phyloP scores from a whole-genome alignment of 2,797 vertebrate species.

The Sciaenops ocellatus region DNA sequence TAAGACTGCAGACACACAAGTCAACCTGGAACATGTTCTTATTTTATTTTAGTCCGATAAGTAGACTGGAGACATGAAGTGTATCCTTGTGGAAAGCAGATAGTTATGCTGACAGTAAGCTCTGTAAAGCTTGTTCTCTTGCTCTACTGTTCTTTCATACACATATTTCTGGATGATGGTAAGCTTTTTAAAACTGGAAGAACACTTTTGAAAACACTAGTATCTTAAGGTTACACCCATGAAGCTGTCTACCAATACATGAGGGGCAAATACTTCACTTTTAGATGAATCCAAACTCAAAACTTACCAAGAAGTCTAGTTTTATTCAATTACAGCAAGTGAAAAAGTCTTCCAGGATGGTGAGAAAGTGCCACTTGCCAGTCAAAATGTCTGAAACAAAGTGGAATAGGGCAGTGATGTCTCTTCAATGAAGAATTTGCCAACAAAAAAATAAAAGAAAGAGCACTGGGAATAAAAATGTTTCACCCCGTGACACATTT shows the following conservation, averaged over 20 bases:
- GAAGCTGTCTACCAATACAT: slow-evolving; percentile 19
- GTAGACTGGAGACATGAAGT: slow-evolving; percentile 62
- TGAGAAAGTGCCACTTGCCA: neutral
- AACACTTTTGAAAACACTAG: slow-evolving; percentile 17
- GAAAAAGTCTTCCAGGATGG: neutral
- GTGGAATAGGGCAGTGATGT: neutral
- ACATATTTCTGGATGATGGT: slow-evolving; percentile 49
- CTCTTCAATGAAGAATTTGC: neutral
- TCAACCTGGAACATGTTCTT: slow-evolving; percentile 53
- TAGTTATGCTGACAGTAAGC: slow-evolving; percentile 67
- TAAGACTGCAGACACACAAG: slow-evolving; percentile 24
- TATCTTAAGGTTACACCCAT: slow-evolving; percentile 11
- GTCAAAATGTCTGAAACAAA: neutral
- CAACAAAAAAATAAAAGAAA: neutral
- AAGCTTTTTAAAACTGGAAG: slow-evolving; percentile 52
- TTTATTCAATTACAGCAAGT: neutral
- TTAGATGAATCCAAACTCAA: neutral
- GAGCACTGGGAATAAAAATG: neutral
- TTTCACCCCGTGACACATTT: neutral
- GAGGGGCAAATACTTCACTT: neutral
- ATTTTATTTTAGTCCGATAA: slow-evolving; percentile 60
- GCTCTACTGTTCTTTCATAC: slow-evolving; percentile 39
- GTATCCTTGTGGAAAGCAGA: slow-evolving; percentile 55
- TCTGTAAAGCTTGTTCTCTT: slow-evolving; percentile 49
- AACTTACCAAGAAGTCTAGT: neutral